Evolutionary conservation across 2,888 invertebrate species (phyloP).

Genomic region (Cistogaster globosa): DNA sequence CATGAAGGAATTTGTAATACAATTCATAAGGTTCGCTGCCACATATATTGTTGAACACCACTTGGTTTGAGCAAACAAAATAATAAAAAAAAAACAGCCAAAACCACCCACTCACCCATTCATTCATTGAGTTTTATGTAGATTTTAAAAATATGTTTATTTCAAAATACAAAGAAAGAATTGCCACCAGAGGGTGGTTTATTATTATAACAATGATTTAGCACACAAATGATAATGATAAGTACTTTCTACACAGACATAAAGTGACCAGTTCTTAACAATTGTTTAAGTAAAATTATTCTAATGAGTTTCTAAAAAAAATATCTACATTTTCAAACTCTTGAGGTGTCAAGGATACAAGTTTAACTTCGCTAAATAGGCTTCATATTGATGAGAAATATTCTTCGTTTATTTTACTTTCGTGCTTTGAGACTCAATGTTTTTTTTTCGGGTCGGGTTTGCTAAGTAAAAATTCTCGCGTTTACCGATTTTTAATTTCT

Average conservation of each 20-base stretch:
- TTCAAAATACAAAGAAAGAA: slow-evolving; percentile 53
- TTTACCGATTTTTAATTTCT: too few relatives aligned
- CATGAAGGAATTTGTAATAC: slow-evolving; percentile 72
- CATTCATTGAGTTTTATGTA: slow-evolving; percentile 55
- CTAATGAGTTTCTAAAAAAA: too few relatives aligned
- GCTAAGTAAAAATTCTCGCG: too few relatives aligned
- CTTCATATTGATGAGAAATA: too few relatives aligned
- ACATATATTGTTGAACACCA: slow-evolving; percentile 33
- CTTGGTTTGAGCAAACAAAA: slow-evolving; percentile 1
- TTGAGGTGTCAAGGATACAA: too few relatives aligned
- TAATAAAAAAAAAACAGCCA: slow-evolving; percentile 1
- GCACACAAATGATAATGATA: slow-evolving; percentile 56
- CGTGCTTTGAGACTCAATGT: too few relatives aligned
- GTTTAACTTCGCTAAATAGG: too few relatives aligned
- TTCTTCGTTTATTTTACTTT: too few relatives aligned
- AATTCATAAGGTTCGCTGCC: slow-evolving; percentile 71
- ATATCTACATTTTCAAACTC: too few relatives aligned
- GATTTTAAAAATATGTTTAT: slow-evolving; percentile 67
- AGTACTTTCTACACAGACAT: slow-evolving; percentile 24
- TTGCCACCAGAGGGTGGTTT: slow-evolving; percentile 43
- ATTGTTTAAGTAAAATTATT: not conserved
- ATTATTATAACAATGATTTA: slow-evolving; percentile 51
- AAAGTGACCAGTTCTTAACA: slow-evolving; percentile 55
- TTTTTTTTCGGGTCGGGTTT: too few relatives aligned
- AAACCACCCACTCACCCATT: slow-evolving; percentile 26